A percentile compares a stretch with the other conserved stretches of the same genome.
Evolutionary conservation across 2,888 invertebrate genomes (phyloP).

Genomic region (Ligdia adustata): DNA sequence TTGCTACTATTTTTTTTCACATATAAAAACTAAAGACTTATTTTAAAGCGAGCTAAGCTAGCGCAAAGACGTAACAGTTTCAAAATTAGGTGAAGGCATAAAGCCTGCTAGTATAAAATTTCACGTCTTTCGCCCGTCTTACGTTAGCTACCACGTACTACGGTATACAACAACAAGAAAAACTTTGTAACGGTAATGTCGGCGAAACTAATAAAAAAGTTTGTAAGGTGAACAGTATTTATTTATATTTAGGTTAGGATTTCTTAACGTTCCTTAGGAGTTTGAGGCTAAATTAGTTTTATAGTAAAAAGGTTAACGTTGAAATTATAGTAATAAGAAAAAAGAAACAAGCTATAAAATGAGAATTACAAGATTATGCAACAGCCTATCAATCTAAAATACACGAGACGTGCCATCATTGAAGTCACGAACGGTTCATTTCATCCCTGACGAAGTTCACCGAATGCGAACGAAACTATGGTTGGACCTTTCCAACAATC

Average conservation of each 20-base stretch:
- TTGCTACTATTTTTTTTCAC: too few species aligned
- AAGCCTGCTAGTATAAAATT: slow-evolving; percentile 3
- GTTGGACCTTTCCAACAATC: too few species aligned
- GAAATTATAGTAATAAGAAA: too few species aligned
- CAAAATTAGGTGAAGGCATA: slow-evolving; percentile 9
- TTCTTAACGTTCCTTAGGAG: slow-evolving; percentile 1
- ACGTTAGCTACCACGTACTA: slow-evolving; percentile 15
- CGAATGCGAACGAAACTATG: too few species aligned
- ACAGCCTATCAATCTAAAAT: too few species aligned
- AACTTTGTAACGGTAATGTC: slow-evolving; percentile 15
- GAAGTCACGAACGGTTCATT: too few species aligned
- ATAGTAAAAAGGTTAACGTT: too few species aligned
- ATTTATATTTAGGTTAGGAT: slow-evolving; percentile 11
- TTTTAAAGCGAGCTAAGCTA: background rate
- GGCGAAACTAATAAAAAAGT: slow-evolving; percentile 32
- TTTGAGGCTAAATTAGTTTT: background rate
- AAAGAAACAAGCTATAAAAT: too few species aligned
- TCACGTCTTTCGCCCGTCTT: slow-evolving; percentile 7
- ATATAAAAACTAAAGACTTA: too few species aligned
- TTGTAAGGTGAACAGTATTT: slow-evolving; percentile 10
- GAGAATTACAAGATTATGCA: too few species aligned
- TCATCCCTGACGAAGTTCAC: too few species aligned
- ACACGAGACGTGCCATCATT: too few species aligned
- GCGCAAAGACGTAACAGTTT: slow-evolving; percentile 4
- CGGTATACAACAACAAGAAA: slow-evolving; percentile 18